Conservation (phyloP, 2,797 vertebrate species). For the Neosilurus mollespiculum region DNA sequence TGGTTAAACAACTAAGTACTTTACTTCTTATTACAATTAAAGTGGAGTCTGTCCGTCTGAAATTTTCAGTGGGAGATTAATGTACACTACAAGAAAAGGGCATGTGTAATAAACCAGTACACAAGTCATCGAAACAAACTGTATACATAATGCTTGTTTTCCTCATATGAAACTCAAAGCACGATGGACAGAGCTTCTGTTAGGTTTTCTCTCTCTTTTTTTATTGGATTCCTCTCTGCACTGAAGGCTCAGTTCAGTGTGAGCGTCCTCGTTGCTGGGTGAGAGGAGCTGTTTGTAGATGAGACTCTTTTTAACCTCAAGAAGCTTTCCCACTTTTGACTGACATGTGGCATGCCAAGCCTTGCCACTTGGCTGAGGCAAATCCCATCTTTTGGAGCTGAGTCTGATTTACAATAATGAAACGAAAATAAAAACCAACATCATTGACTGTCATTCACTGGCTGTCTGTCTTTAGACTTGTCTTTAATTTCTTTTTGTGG, state of each 20-base stretch:
- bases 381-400: slow-evolving; percentile 51
- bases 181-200: slow-evolving; percentile 35
- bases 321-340: slow-evolving; percentile 53
- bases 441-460: slow-evolving; percentile 48
- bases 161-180: slow-evolving; percentile 45
- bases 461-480: slow-evolving; percentile 15
- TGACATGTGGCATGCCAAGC: slow-evolving; percentile 52
- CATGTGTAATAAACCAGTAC: slow-evolving; percentile 34
- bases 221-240: slow-evolving; percentile 26
- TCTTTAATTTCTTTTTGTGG: not conserved
- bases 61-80: slow-evolving; percentile 36
- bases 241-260: slow-evolving; percentile 39
- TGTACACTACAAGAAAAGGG: slow-evolving; percentile 45
- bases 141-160: slow-evolving; percentile 42
- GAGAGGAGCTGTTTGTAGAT: slow-evolving; percentile 40
- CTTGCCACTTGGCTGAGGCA: slow-evolving; percentile 33
- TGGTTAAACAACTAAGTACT: slow-evolving; percentile 51
- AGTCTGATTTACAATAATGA: slow-evolving; percentile 56
- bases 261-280: slow-evolving; percentile 35
- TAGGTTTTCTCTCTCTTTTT: slow-evolving; percentile 25
- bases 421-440: slow-evolving; percentile 54
- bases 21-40: slow-evolving; percentile 47
- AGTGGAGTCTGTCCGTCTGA: slow-evolving; percentile 45
- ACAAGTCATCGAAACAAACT: slow-evolving; percentile 34
- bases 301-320: slow-evolving; percentile 55